Percentiles rank a stretch among this genome's conserved stretches.
Conservation (phyloP, 2,888 invertebrate genomes). For the Loripinus fragilis region DNA sequence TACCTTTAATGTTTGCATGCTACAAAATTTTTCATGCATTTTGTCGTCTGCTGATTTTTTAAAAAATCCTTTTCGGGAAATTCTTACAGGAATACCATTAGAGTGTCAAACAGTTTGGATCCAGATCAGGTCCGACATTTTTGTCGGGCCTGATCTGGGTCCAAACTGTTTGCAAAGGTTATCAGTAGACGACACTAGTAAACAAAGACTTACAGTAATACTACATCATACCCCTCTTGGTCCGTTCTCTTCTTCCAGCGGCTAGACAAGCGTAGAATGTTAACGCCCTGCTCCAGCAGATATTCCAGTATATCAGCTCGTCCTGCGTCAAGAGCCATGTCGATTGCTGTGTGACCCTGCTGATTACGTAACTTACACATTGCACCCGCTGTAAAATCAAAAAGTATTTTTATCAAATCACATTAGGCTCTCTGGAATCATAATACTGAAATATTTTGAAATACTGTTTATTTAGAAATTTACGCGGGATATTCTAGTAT, state of each 20-base stretch:
- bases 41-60: no score
- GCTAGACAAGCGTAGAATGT: constrained; percentile 31
- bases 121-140: no score
- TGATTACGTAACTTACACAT: constrained; percentile 65
- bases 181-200: no score
- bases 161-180: no score
- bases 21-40: no score
- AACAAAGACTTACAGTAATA: background rate
- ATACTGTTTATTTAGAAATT: background rate
- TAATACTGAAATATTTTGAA: background rate
- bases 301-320: constrained; percentile 63
- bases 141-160: no score
- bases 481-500: constrained; percentile 69
- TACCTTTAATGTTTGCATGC: no score
- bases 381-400: constrained; percentile 62
- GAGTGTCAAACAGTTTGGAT: no score
- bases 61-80: no score
- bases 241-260: background rate
- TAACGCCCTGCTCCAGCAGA: constrained; percentile 64
- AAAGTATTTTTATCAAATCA: background rate
- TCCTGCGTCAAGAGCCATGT: constrained; percentile 65
- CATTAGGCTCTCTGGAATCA: no score
- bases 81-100: no score
- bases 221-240: background rate
- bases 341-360: constrained; percentile 62